Percentiles rank a stretch among this genome's conserved stretches.
Evolutionary conservation across 92 coral and sea anemone species (phyloP).

Genomic region (Parazoanthus atlanticus): DNA sequence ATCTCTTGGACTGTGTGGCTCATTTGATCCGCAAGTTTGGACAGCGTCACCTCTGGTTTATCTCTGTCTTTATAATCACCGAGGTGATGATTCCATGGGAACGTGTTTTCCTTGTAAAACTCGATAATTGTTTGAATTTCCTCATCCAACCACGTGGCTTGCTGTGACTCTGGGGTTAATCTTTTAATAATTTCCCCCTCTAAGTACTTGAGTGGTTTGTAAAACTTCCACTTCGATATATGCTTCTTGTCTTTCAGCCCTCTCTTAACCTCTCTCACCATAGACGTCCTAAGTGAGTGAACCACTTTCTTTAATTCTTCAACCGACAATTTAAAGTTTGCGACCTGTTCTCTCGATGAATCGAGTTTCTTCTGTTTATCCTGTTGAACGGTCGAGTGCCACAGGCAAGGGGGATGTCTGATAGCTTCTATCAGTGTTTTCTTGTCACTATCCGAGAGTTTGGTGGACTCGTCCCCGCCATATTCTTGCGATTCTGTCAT

Average conservation of each 20-base stretch:
- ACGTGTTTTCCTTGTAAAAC: slow-evolving; percentile 37
- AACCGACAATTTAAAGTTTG: slow-evolving; percentile 4
- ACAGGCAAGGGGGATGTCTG: slow-evolving; percentile 36
- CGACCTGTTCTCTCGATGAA: slow-evolving; percentile 27
- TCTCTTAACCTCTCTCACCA: slow-evolving; percentile 45
- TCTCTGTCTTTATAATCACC: slow-evolving; percentile 33
- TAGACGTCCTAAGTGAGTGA: slow-evolving; percentile 48
- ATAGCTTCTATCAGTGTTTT: slow-evolving; percentile 25
- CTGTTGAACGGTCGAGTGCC: slow-evolving; percentile 20
- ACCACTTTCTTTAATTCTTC: slow-evolving; percentile 44
- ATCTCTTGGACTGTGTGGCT: slow-evolving; percentile 28
- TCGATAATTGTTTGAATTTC: slow-evolving; percentile 44
- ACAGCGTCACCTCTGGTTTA: slow-evolving; percentile 21
- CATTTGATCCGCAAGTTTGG: slow-evolving; percentile 28
- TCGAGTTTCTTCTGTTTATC: slow-evolving; percentile 28
- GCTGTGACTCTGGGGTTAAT: slow-evolving; percentile 2
- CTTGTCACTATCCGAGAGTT: not conserved
- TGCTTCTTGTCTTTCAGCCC: not conserved
- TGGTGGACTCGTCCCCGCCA: not conserved
- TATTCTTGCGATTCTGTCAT: slow-evolving; percentile 6
- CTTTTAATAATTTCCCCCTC: slow-evolving; percentile 43
- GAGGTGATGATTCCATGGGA: slow-evolving; percentile 48
- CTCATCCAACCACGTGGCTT: slow-evolving; percentile 30
- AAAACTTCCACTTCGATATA: slow-evolving; percentile 45
- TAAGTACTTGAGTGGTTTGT: slow-evolving; percentile 23